A percentile compares a stretch with the other conserved stretches of the same genome.
Evolutionary conservation across 2,888 invertebrate species (phyloP).

Genomic region (Acronicta psi): DNA sequence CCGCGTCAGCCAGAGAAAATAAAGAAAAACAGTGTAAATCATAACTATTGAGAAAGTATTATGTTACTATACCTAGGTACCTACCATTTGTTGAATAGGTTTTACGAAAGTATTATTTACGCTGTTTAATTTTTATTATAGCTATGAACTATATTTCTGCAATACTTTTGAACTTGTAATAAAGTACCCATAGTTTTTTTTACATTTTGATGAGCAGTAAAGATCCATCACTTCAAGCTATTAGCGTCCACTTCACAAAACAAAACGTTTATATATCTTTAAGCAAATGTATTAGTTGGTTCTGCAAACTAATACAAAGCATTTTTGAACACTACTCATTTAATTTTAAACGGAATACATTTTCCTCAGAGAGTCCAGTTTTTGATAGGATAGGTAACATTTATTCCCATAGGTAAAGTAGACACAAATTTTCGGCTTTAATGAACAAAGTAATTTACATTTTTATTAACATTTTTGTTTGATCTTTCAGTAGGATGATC

Average conservation of each 20-base stretch:
- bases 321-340: slow-evolving; percentile 8
- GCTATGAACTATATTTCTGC: no score
- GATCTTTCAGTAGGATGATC: slow-evolving; percentile 31
- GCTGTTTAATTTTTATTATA: no score
- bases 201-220: no score
- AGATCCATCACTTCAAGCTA: no score
- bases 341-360: slow-evolving; percentile 19
- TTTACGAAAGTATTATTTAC: no score
- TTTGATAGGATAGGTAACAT: slow-evolving; percentile 28
- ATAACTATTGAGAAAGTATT: slow-evolving; percentile 31
- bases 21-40: slow-evolving; percentile 38
- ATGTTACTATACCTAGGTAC: neutral
- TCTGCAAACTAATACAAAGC: slow-evolving; percentile 15
- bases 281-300: slow-evolving; percentile 8
- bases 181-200: no score
- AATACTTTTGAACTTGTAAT: no score
- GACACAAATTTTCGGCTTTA: slow-evolving; percentile 21
- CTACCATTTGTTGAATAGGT: no score
- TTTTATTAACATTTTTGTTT: slow-evolving; percentile 40
- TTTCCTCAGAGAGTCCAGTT: slow-evolving; percentile 23
- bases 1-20: slow-evolving; percentile 31
- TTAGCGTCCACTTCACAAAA: no score
- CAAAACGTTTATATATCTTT: no score
- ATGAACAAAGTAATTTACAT: slow-evolving; percentile 37
- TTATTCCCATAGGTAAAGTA: slow-evolving; percentile 17